A percentile compares a stretch with the other conserved stretches of the same genome.
These are phyloP conservation scores for Theodoxus fluviatilis DNA, from an alignment of 2,888 invertebrate genomes.

Conservation along the genomic window DNA sequence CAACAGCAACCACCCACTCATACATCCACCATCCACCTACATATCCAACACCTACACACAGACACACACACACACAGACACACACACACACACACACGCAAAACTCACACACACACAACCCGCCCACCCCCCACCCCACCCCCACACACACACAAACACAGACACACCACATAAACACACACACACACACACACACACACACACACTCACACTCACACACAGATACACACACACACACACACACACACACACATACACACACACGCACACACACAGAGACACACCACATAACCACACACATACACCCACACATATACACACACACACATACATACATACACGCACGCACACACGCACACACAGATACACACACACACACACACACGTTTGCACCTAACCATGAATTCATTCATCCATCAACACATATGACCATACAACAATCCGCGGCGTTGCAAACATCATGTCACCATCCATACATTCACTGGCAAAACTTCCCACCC, in stretches of 20 bases:
- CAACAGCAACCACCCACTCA: too few relatives aligned
- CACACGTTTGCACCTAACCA: too few relatives aligned
- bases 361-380: background rate
- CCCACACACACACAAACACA: background rate
- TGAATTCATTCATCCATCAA: too few relatives aligned
- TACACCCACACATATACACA: background rate
- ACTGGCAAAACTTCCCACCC: too few relatives aligned
- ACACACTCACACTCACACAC: background rate
- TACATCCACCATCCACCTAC: too few relatives aligned
- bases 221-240: background rate
- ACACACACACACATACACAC: background rate
- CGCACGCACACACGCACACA: slow-evolving; percentile 6
- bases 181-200: background rate
- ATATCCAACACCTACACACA: too few relatives aligned
- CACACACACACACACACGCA: background rate
- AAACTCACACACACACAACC: background rate
- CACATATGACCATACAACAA: too few relatives aligned
- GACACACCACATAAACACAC: background rate
- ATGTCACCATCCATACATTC: too few relatives aligned
- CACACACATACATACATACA: background rate
- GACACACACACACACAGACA: background rate
- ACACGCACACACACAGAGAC: background rate
- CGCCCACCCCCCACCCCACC: background rate
- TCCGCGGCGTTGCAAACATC: too few relatives aligned
- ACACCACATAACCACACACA: background rate